phyloP scores from a whole-genome alignment of 2,797 vertebrate genomes.

The Anisognathus igniventris region DNA sequence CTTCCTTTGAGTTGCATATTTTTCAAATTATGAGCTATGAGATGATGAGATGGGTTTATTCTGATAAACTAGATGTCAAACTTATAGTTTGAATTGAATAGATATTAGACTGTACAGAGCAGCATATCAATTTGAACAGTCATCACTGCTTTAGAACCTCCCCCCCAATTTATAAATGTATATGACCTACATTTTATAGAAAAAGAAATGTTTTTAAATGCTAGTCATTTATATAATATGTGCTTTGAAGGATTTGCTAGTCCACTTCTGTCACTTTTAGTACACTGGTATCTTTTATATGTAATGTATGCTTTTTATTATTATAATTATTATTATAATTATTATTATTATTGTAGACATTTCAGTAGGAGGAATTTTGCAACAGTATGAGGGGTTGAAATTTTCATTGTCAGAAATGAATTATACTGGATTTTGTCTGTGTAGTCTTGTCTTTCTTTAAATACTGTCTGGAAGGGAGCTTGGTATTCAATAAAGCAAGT shows the following conservation, averaged over 20 bases:
- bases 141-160: conserved; percentile 73
- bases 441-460: conserved; percentile 82
- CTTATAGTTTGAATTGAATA: conserved; percentile 73
- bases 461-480: conserved; percentile 75
- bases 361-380: conserved; percentile 90
- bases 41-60: conserved; percentile 72
- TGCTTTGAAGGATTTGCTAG: conserved; percentile 84
- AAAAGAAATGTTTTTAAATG: conserved; percentile 80
- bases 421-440: conserved; percentile 85
- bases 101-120: conserved; percentile 72
- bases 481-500: conserved; percentile 77
- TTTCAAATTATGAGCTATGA: conserved; percentile 69
- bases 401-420: conserved; percentile 87
- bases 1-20: conserved; percentile 68
- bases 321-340: conserved; percentile 80
- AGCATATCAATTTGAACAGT: conserved; percentile 73
- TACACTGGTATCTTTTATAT: conserved; percentile 92
- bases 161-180: conserved; percentile 77
- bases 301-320: conserved; percentile 92
- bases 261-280: conserved; percentile 85
- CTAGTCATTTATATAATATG: conserved; percentile 82
- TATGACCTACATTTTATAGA: conserved; percentile 80
- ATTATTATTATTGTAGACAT: conserved; percentile 86
- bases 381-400: conserved; percentile 81
- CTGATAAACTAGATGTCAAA: conserved; percentile 68